Conservation (phyloP, 2,888 invertebrate species). For the Trisateles emortualis region DNA sequence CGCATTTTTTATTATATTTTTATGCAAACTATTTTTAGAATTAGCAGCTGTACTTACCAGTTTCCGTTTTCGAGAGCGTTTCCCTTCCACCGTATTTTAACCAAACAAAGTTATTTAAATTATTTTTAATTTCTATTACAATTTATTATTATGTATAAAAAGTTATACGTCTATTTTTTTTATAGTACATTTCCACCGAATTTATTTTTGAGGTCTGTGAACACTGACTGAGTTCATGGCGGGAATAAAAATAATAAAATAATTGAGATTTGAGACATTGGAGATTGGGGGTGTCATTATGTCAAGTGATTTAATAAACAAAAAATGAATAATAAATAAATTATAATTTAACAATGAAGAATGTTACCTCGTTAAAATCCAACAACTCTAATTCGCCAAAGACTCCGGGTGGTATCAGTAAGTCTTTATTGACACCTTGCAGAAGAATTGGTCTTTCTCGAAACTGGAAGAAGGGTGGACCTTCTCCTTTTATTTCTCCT, state of each 20-base stretch:
- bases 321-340: constrained; percentile 4
- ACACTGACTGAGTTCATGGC: constrained; percentile 26
- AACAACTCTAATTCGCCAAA: constrained; percentile 70
- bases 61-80: no score
- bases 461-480: constrained; percentile 71
- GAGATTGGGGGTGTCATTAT: no score
- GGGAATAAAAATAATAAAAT: constrained; percentile 36
- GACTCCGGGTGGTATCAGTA: constrained; percentile 83
- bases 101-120: no score
- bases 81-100: no score
- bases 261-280: constrained; percentile 19
- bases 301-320: no score
- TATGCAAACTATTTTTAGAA: no score
- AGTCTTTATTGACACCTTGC: constrained; percentile 83
- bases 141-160: no score
- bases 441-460: constrained; percentile 84
- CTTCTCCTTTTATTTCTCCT: constrained; percentile 79
- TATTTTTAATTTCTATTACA: no score
- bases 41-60: no score
- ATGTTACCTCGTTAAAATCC: constrained; percentile 58
- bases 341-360: constrained; percentile 58
- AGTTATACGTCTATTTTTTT: no score
- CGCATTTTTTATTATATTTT: no score
- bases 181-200: no score
- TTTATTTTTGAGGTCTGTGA: background rate